These are phyloP conservation scores for Leptarthrus brevirostris DNA, from an alignment of 2,888 invertebrate species.

Conservation along the genomic window DNA sequence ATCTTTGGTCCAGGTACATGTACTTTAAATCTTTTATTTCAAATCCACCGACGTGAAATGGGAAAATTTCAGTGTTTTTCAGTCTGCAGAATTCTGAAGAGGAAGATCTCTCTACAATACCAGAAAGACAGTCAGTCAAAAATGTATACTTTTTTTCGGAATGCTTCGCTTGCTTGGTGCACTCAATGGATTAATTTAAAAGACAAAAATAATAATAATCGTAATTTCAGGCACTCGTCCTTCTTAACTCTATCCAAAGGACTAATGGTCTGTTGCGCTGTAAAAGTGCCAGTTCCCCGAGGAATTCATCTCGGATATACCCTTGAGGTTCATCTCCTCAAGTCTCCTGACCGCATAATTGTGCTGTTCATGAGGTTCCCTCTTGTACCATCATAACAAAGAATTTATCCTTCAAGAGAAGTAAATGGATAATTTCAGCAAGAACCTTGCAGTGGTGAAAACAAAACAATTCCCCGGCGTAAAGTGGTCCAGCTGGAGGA, in stretches of 20 bases:
- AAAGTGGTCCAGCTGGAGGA: slow-evolving; percentile 21
- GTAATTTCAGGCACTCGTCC: not conserved
- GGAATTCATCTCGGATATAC: not conserved
- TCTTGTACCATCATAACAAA: slow-evolving; percentile 26
- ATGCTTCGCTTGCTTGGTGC: slow-evolving; percentile 17
- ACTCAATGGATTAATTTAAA: slow-evolving; percentile 40
- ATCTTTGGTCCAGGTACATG: not conserved
- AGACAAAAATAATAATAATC: slow-evolving; percentile 27
- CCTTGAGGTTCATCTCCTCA: not conserved
- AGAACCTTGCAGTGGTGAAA: slow-evolving; percentile 3
- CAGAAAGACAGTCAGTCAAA: not conserved
- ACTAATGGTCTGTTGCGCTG: not conserved
- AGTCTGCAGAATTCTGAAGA: slow-evolving; percentile 24
- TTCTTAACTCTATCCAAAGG: not conserved
- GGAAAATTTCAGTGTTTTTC: slow-evolving; percentile 19
- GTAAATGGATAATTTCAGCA: slow-evolving; percentile 39
- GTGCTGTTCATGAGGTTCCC: slow-evolving; percentile 20
- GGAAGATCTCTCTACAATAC: not conserved
- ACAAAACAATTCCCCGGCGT: slow-evolving; percentile 36
- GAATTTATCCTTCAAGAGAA: slow-evolving; percentile 4
- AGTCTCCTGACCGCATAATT: slow-evolving; percentile 16
- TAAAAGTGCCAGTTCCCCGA: not conserved
- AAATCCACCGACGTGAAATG: not conserved
- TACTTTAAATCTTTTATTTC: slow-evolving; percentile 12
- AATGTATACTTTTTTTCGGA: not conserved